These are phyloP conservation scores for Chelonus formosanus DNA, from an alignment of 2,888 invertebrate genomes.

Conservation along the genomic window DNA sequence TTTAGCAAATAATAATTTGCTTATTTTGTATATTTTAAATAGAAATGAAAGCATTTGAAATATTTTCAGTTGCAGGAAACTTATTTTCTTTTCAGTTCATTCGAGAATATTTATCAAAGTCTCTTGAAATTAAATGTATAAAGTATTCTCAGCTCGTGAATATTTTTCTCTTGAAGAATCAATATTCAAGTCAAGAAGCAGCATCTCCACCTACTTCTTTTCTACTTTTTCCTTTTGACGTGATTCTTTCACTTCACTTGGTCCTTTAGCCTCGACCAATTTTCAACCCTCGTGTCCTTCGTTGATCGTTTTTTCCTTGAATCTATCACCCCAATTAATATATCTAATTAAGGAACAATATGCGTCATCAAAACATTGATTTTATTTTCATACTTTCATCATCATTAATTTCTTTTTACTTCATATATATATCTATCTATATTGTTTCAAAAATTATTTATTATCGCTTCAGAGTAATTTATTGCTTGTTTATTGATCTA, in stretches of 20 bases:
- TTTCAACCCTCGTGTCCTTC: constrained; percentile 4
- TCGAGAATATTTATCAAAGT: too few relatives aligned
- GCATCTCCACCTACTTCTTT: constrained; percentile 5
- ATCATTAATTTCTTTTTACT: constrained; percentile 8
- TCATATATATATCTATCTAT: not conserved
- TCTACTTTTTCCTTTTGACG: constrained; percentile 4
- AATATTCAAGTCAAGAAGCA: constrained; percentile 1
- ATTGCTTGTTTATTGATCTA: not conserved
- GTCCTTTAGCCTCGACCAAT: constrained; percentile 1
- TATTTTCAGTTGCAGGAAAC: too few relatives aligned
- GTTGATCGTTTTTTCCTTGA: constrained; percentile 8
- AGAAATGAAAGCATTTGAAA: not conserved
- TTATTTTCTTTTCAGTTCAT: too few relatives aligned
- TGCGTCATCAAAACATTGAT: not conserved
- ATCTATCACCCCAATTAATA: constrained; percentile 3
- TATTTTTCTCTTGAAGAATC: not conserved
- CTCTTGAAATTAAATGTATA: too few relatives aligned
- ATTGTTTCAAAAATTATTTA: too few relatives aligned
- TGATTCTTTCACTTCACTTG: constrained; percentile 7
- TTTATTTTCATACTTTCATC: not conserved
- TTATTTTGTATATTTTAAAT: not conserved
- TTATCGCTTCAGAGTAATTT: too few relatives aligned
- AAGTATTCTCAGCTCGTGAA: too few relatives aligned
- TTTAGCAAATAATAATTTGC: too few relatives aligned
- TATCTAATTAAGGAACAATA: not conserved